Evolutionary conservation across 2,888 invertebrate genomes (phyloP), one percentile per base, ranked within the genome.

Genomic region (Philereme transversata): DNA sequence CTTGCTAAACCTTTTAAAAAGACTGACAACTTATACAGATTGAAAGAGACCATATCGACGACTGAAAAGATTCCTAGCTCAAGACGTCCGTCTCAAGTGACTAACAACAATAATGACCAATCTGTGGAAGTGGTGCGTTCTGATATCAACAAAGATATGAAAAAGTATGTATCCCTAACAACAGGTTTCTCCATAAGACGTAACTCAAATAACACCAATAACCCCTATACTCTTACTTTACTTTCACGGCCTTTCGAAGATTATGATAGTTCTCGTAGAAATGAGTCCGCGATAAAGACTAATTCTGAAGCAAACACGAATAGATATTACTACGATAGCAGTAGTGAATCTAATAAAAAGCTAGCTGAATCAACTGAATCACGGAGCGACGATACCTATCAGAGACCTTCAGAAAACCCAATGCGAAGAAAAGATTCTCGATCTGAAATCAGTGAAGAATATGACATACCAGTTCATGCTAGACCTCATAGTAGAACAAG

Each of bases 1-100:
- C 82, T 87, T 70, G 92, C 92, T 68, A 92, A 92, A 79, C 92
- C 92, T 65, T 92, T 92, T 82, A 84, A 89, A 84, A 87, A 78
- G 84, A 91, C 92, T 82, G 88, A 88, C 77, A 89, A 90, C 70
- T 77, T 77, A 60, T 72, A 81, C 74, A 84, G 88, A 77, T 80
- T 88, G 72, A 76, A 76, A 76, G 83, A 86, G 74, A 86, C 81
- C 72, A 73, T 84, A 81, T 66, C 79, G 56, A 78, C 83, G 73
- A 88, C 90, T 76, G 86, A 86, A 77, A 80, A 65, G 67, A 64
- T 80, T 70, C 67, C 78, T 73, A 87, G 79, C 70, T 68, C 72
- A 65, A 76, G 79, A 81, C 82, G 69, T 72, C 70, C 59, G 51
- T 52, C 77, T 72, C 73, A 77, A 77, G 78, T 83, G 81, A 83